Base-by-base conservation (phyloP, 2,113 vertebrate species). In the Lycaon pictus region DNA sequence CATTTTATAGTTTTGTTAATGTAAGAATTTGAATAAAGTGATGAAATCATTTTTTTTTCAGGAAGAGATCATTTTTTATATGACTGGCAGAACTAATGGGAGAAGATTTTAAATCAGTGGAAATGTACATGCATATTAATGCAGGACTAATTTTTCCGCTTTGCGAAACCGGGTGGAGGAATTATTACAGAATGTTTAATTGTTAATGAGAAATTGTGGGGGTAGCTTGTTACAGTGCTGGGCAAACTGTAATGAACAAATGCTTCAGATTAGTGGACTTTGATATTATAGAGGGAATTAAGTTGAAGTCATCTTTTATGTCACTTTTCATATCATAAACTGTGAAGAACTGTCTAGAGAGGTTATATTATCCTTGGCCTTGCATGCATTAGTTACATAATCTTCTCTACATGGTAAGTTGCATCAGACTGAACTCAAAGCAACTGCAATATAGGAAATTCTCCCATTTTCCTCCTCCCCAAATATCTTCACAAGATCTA, bases 171-270 rank as follows among this genome's bases (percentile, higher is more conserved):
- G 94, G 96, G 55, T 97, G 79, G 92, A 98, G 91, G 84, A 53
- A 1, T 23, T 83, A 88, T 69, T 87, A 87, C 88, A 97, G 91
- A 96, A 29, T 32, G 53, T 79, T 96, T 98, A 98, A 65, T 74
- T 90, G 94, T 81, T 97, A 60, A 60, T 7, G 88, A 95, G 92
- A 96, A 96, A 53, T 93, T 98, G 90, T 96, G 96, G 92, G 93
- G 97, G 95, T 96, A 98, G 93, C 91, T 95, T 74, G 72, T 92
- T 97, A 98, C 96, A 93, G 84, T 96, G 90, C 94, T 93, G 95
- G 85, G 94, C 58, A 96, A 37, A 97, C 96, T 2, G 53, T 94
- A 96, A 92, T 96, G 92, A 98, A 97, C 97, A 96, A 98, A 71
- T 82, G 74, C 74, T 72, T 88, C 89, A 56, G 0, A 77, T 96